Evolutionary conservation across 2,113 vertebrate genomes (phyloP), one percentile per base, ranked within the genome.

Genomic region (Boleophthalmus pectinirostris): DNA sequence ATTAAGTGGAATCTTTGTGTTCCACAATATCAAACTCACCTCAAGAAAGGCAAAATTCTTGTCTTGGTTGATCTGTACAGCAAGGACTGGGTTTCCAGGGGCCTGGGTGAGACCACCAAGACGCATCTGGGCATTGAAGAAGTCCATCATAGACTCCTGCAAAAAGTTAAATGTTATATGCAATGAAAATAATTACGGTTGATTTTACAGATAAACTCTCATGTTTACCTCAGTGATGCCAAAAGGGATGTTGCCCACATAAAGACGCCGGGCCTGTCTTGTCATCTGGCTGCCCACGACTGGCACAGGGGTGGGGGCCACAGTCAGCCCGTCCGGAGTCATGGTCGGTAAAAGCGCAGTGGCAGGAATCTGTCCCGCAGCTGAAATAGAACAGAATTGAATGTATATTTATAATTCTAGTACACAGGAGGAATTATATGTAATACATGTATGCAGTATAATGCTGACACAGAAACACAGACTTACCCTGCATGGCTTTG

Each of bases 271-370:
- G 63, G 96, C 96, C 85, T 97, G 96, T 24, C 96, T 87, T 57
- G 96, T 97, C 96, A 97, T 97, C 92, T 97, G 96, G 88, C 96
- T 97, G 61, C 96, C 96, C 63, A 97, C 95, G 61, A 97, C 96
- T 9, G 96, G 96, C 68, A 97, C 96, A 1, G 96, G 95, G 21
- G 95, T 97, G 16, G 95, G 96, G 25, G 95, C 96, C 75, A 96
- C 95, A 33, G 96, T 94, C 90, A 97, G 90, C 23, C 96, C 96
- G 11, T 97, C 96, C 1, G 95, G 95, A 71, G 95, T 97, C 94
- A 97, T 96, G 67, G 96, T 96, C n/a, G 96, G 96, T 68, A 97
- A 91, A 1, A 97, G 94, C 58, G 96, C 96, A 21, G 96, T 97
- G 73, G 95, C 95, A 75, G 96, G 96, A 83, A 97, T 97, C 87